phyloP scores from a whole-genome alignment of 1,140 invertebrate genomes.

The Eufriesea mexicana region DNA sequence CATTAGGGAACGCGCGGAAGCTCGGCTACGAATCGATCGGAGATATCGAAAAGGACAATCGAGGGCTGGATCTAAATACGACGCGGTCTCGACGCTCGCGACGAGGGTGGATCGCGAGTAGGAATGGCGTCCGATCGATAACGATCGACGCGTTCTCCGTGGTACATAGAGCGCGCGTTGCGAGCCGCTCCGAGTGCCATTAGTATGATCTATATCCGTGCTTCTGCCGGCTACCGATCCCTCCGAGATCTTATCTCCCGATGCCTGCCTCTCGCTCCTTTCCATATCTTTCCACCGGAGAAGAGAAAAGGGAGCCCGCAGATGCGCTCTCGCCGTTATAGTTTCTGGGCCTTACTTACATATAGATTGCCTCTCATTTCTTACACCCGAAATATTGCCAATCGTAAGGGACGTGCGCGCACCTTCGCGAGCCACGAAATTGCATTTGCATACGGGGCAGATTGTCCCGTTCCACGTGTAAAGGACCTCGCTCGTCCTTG shows the following conservation, averaged over 20 bases:
- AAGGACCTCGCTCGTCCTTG: slow-evolving; percentile 61
- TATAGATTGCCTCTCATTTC: slow-evolving; percentile 73
- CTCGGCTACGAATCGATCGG: not conserved
- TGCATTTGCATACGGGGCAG: slow-evolving; percentile 73
- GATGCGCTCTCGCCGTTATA: slow-evolving; percentile 22
- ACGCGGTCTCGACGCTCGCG: not conserved
- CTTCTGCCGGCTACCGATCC: slow-evolving; percentile 73
- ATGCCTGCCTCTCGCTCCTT: not conserved
- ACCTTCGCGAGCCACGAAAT: slow-evolving; percentile 54
- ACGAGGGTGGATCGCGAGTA: not conserved
- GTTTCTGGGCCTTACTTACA: slow-evolving; percentile 70
- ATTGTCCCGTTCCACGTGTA: slow-evolving; percentile 66
- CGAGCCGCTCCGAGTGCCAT: slow-evolving; percentile 62
- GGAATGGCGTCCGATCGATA: slow-evolving; percentile 63
- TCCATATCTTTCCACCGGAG: slow-evolving; percentile 20
- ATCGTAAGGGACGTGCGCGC: slow-evolving; percentile 60
- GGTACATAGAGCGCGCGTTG: slow-evolving; percentile 28
- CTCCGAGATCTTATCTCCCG: slow-evolving; percentile 62
- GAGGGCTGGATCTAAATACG: slow-evolving; percentile 1
- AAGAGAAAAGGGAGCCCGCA: slow-evolving; percentile 13
- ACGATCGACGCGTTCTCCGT: slow-evolving; percentile 62
- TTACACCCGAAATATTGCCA: slow-evolving; percentile 72
- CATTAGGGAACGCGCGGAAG: slow-evolving; percentile 4
- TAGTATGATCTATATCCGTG: slow-evolving; percentile 74
- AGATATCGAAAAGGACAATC: slow-evolving; percentile 15